Evolutionary conservation across 2,888 invertebrate species (phyloP), one percentile per base, ranked within the genome.

Genomic region (Volucella inanis): DNA sequence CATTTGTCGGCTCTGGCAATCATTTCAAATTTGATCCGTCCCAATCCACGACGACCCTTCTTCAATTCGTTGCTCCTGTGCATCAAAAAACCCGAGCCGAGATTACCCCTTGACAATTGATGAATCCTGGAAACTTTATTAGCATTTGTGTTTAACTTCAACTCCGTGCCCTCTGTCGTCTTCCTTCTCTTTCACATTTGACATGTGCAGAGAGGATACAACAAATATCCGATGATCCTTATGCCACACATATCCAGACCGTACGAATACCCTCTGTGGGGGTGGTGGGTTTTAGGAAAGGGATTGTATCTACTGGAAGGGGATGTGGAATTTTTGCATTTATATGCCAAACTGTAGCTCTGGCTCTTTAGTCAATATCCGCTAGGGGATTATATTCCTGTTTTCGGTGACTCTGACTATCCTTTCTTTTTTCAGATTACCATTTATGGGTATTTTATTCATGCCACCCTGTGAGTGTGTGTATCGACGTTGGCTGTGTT

Each of bases 91-190:
- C 31, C 49, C 47, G 41, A 74, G 70, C 49, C 47, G 41, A 74
- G 70, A 71, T 72, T 76, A 31, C 72, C 85, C 76, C 81, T 72
- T 77, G 81, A 80, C 85, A 85, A 85, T 85, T 85, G 85, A 85
- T 85, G 85, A 85, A 81, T 85, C 85, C 85, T 81, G 80, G 72
- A 85, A 85, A 85, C 85, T 81, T 77, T 85, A 85, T 85, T 85
- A 85, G 85, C 85, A 85, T 85, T 85, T 81, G 76, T 80, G 68
- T 77, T 76, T 61, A 50, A 43, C 65, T 47, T 31, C 31, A 31
- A 6, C 0, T 31, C 31, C 6, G 31, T 31, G 31, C 31, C 31
- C 31, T 31, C 38, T 57, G 54, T 31, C 38, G 45, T 49, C 45
- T 14, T 31, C 31, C 43, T 47, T 11, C 0, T 38, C 18, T 49